Conservation (phyloP, 2,888 invertebrate genomes). For the Quadroppia sp. region DNA sequence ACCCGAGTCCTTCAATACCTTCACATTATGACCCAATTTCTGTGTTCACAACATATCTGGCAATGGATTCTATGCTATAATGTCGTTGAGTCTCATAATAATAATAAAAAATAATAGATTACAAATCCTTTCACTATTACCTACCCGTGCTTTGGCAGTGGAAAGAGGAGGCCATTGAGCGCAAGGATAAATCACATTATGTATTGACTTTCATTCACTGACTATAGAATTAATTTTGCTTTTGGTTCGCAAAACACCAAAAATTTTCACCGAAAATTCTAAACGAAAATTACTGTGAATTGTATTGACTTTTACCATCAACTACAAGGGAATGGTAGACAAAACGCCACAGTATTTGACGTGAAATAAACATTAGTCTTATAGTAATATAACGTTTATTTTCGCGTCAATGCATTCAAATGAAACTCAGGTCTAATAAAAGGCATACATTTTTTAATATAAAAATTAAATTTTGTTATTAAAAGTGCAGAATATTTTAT, state of each 20-base stretch:
- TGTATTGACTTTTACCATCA: neutral
- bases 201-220: constrained; percentile 22
- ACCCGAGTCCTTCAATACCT: neutral
- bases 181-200: constrained; percentile 8
- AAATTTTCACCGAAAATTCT: constrained; percentile 10
- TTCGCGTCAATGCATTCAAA: constrained; percentile 5
- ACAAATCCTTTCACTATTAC: constrained; percentile 12
- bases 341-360: neutral
- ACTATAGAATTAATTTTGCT: constrained; percentile 8
- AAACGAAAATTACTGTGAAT: neutral
- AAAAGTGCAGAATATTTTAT: neutral
- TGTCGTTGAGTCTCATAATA: constrained; percentile 14
- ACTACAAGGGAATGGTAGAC: neutral
- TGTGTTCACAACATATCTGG: neutral
- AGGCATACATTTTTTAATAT: too few species aligned
- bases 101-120: constrained; percentile 33
- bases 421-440: constrained; percentile 1
- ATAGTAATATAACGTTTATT: neutral
- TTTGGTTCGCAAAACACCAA: constrained; percentile 7
- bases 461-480: constrained; percentile 7
- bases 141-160: neutral
- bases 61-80: neutral
- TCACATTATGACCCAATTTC: neutral
- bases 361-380: neutral
- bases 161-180: neutral